Percentiles rank a stretch among this genome's conserved stretches.
Evolutionary conservation across 2,888 invertebrate species (phyloP).

Genomic region (Pycnomerus fuliginosus): DNA sequence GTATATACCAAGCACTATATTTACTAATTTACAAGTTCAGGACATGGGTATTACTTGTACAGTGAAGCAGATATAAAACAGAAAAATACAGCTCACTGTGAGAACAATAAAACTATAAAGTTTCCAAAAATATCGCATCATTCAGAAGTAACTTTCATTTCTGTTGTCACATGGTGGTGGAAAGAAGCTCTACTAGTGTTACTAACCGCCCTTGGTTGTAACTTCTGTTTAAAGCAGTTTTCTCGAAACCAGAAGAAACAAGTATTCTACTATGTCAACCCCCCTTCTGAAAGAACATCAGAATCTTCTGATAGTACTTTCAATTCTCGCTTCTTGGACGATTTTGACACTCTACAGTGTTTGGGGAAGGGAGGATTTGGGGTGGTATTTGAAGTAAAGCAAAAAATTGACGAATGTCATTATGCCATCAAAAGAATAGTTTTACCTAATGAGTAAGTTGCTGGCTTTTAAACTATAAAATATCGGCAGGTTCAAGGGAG

Average conservation of each 20-base stretch:
- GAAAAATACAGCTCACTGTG: constrained; percentile 34
- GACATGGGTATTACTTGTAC: constrained; percentile 78
- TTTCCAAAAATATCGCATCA: constrained; percentile 3
- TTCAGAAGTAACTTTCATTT: too few species aligned
- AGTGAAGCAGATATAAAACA: constrained; percentile 51
- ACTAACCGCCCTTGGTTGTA: too few species aligned
- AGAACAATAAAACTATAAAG: constrained; percentile 31
- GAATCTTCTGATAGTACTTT: constrained; percentile 39
- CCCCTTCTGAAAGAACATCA: constrained; percentile 38
- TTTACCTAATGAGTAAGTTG: constrained; percentile 68
- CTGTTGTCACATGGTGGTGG: too few species aligned
- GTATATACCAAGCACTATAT: neutral
- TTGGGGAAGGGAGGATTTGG: constrained; percentile 94
- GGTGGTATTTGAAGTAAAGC: constrained; percentile 91
- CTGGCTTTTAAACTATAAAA: neutral
- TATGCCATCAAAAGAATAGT: constrained; percentile 96
- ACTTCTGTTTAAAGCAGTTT: too few species aligned
- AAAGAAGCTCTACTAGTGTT: too few species aligned
- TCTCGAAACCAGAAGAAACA: too few species aligned
- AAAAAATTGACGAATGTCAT: constrained; percentile 89
- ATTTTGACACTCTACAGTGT: constrained; percentile 80
- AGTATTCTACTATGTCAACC: too few species aligned
- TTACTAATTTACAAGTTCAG: constrained; percentile 52
- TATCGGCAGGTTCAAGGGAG: constrained; percentile 57
- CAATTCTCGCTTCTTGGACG: constrained; percentile 73